Evolutionary conservation across 2,888 invertebrate species (phyloP).

Genomic region (Tipula lateralis): DNA sequence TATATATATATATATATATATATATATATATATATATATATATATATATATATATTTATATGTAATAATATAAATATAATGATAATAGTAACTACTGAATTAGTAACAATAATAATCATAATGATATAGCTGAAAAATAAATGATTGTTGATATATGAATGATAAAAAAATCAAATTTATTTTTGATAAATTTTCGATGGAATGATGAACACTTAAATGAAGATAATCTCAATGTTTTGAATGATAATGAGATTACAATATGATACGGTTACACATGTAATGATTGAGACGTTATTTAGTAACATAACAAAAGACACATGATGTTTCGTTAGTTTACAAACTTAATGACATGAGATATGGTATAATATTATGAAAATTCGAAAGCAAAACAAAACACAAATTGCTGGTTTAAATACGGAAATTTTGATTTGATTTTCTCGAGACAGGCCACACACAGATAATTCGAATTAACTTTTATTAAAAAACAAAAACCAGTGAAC

Average conservation of each 20-base stretch:
- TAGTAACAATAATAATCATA: not conserved
- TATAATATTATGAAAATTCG: not conserved
- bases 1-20: too few relatives aligned
- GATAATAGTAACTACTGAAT: not conserved
- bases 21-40: too few relatives aligned
- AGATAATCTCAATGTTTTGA: not conserved
- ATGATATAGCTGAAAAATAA: not conserved
- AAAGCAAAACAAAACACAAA: slow-evolving; percentile 9
- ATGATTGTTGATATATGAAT: not conserved
- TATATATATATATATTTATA: too few relatives aligned
- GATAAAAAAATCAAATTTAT: not conserved
- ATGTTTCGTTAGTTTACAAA: not conserved
- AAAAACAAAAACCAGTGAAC: not conserved
- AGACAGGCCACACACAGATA: slow-evolving; percentile 25
- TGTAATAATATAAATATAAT: not conserved
- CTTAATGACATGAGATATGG: not conserved
- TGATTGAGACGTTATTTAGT: not conserved
- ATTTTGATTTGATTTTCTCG: not conserved
- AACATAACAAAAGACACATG: not conserved
- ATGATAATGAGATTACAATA: not conserved
- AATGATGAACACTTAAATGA: not conserved
- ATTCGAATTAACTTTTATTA: not conserved
- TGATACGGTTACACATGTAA: not conserved
- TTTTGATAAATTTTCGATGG: not conserved
- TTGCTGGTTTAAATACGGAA: not conserved